Evolutionary conservation across 2,888 invertebrate genomes (phyloP), one percentile per base, ranked within the genome.

Genomic region (Thecocarcelia acutangulata): DNA sequence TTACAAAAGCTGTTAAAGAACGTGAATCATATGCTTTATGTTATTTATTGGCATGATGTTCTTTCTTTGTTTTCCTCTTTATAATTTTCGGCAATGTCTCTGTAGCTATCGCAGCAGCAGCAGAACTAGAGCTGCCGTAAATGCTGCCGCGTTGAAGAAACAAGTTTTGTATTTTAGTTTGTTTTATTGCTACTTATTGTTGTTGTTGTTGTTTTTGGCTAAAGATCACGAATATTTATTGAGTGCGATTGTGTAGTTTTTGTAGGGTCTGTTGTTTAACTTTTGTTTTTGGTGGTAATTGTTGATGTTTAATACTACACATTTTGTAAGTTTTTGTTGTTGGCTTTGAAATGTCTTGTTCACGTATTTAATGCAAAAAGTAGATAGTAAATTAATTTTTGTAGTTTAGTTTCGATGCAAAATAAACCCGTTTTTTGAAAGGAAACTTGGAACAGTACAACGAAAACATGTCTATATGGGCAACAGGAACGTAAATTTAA

Each of bases 191-290:
- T 15, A 8, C 15, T 59, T 21, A 17, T 17, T 50, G 2, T 9
- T 11, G 5, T 61, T 46, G 52, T 56, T 15, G 52, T 15, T 8
- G 6, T 69, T 69, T 81, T 72, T 66, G 52, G 48, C 52, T 70
- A 66, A 78, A 75, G 78, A 82, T 78, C 82, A 82, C 52, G 77
- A 82, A 74, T 40, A 52, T 74, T 66, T 21, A 58, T 77, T 48
- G 56, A 50, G 40, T 54, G n/a, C 54, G 44, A 3, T 56, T 40
- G 19, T 42, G 17, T 50, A 15, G 4, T n/a, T 76, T 33, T 24
- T 74, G 44, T 50, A 69, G 74, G 69, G 69, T 64, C 44, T 69
- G n/a, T 19, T 69, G 33, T 17, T 52, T n/a, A 52, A 44, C 21
- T 81, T 58, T 75, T 66, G n/a, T 54, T 64, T 76, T 81, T 81